These are phyloP conservation scores for Agonopterix subpropinquella DNA, from an alignment of 2,888 invertebrate genomes.

Conservation along the genomic window DNA sequence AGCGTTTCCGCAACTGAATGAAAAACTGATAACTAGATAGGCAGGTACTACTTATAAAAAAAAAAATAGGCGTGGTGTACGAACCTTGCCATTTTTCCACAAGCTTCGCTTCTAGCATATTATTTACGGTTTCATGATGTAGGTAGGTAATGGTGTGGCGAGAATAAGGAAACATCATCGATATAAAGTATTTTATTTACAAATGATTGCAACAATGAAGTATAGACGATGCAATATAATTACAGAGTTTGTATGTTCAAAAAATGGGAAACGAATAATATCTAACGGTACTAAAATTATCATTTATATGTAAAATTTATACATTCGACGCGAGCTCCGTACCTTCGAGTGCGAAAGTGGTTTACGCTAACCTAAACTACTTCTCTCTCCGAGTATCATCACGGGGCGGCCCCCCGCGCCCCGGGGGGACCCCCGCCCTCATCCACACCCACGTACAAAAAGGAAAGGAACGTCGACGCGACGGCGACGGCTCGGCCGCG, in stretches of 20 bases:
- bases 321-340: slow-evolving; percentile 46
- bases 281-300: slow-evolving; percentile 73
- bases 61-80: too few relatives aligned
- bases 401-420: slow-evolving; percentile 3
- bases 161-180: slow-evolving; percentile 18
- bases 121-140: not conserved
- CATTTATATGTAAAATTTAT: slow-evolving; percentile 59
- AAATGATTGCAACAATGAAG: slow-evolving; percentile 77
- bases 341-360: slow-evolving; percentile 21
- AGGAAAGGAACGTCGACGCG: slow-evolving; percentile 8
- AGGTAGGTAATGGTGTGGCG: not conserved
- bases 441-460: slow-evolving; percentile 6
- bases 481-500: slow-evolving; percentile 8
- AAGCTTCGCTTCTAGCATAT: too few relatives aligned
- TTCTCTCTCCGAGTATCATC: slow-evolving; percentile 8
- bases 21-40: too few relatives aligned
- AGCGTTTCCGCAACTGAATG: too few relatives aligned
- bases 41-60: too few relatives aligned
- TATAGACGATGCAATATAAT: slow-evolving; percentile 75
- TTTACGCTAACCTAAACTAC: slow-evolving; percentile 12
- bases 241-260: slow-evolving; percentile 70
- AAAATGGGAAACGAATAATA: slow-evolving; percentile 72
- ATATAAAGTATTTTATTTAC: slow-evolving; percentile 77
- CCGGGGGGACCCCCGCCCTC: too few relatives aligned
- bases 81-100: too few relatives aligned